phyloP scores from a whole-genome alignment of 2,113 vertebrate genomes.

The Campylomormyrus numenius region DNA sequence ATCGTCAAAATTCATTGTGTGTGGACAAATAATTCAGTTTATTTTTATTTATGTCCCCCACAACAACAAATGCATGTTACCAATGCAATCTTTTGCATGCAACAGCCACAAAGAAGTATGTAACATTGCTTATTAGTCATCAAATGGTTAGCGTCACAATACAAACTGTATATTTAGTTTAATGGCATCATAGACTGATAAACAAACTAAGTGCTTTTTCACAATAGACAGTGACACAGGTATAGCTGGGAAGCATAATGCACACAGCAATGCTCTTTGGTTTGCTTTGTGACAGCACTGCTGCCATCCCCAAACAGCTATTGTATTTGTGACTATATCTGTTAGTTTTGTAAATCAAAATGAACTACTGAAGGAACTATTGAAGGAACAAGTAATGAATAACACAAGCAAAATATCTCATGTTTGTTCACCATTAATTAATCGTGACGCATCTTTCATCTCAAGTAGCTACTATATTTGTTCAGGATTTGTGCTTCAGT shows the following conservation, averaged over 20 bases:
- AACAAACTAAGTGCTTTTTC: not conserved
- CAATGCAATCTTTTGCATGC: not conserved
- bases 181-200: not conserved
- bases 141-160: not conserved
- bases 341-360: too few relatives aligned
- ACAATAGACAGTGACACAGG: not conserved
- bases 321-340: too few relatives aligned
- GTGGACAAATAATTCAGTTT: not conserved
- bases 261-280: not conserved
- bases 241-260: not conserved
- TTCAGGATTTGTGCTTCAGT: too few relatives aligned
- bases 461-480: too few relatives aligned
- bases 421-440: too few relatives aligned
- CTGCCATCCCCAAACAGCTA: too few relatives aligned
- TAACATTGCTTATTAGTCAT: not conserved
- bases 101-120: not conserved
- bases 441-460: too few relatives aligned
- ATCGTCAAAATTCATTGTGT: not conserved
- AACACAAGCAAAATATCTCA: too few relatives aligned
- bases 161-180: not conserved
- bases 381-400: too few relatives aligned
- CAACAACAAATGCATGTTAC: not conserved
- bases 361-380: too few relatives aligned
- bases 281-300: not conserved
- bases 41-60: not conserved